Conservation (phyloP, 1,140 invertebrate genomes). For the Solenopsis invicta region DNA sequence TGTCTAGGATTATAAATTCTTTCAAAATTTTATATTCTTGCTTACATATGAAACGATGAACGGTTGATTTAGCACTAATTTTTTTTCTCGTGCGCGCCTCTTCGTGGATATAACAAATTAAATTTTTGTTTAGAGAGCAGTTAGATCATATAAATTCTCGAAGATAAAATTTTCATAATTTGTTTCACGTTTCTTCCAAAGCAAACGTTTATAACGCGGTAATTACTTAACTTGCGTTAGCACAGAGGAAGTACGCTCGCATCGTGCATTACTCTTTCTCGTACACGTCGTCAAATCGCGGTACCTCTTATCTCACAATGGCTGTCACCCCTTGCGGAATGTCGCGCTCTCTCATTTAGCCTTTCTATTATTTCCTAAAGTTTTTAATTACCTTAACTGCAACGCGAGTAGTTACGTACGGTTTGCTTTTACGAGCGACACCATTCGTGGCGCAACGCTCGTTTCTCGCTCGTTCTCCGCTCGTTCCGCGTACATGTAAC, state of each 20-base stretch:
- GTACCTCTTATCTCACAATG: background rate
- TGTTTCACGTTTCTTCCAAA: background rate
- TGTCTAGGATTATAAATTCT: too few relatives aligned
- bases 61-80: too few relatives aligned
- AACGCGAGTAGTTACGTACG: slow-evolving; percentile 6
- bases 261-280: background rate
- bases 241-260: background rate
- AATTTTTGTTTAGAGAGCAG: background rate
- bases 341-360: slow-evolving; percentile 27
- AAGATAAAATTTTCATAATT: background rate
- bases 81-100: background rate
- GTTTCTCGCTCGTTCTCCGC: slow-evolving; percentile 16
- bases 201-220: background rate
- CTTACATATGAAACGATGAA: too few relatives aligned
- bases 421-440: slow-evolving; percentile 61
- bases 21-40: too few relatives aligned
- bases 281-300: slow-evolving; percentile 3
- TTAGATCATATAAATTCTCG: background rate
- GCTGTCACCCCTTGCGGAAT: background rate
- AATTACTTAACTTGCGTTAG: background rate
- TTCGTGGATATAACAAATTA: background rate
- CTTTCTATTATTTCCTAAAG: slow-evolving; percentile 49
- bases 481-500: slow-evolving; percentile 49
- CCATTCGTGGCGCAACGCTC: slow-evolving; percentile 9
- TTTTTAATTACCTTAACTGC: slow-evolving; percentile 65